phyloP scores from a whole-genome alignment of 2,113 vertebrate species.

The Ophthalmolycus amberensis region DNA sequence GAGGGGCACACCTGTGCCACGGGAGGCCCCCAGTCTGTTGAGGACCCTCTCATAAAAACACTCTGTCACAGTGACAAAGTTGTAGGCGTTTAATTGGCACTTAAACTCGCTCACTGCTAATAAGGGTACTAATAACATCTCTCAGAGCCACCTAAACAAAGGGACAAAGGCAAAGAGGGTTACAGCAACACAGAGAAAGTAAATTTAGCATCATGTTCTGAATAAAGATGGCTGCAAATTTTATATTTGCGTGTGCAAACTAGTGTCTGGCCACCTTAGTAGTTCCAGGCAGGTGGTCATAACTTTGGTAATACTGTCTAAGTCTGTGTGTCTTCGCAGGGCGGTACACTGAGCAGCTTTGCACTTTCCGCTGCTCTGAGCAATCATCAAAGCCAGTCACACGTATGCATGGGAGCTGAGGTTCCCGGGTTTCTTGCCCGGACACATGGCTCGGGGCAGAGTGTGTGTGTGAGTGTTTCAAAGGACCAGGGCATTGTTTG shows the following conservation, averaged over 20 bases:
- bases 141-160: conserved; percentile 56
- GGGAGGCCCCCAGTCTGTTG: conserved; percentile 50
- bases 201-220: conserved; percentile 17
- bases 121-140: conserved; percentile 59
- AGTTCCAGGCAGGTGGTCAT: conserved; percentile 49
- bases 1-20: conserved; percentile 75
- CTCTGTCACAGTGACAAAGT: conserved; percentile 63
- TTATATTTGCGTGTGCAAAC: conserved; percentile 8
- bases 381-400: conserved; percentile 82
- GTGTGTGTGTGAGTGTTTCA: conserved; percentile 41
- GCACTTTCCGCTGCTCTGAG: conserved; percentile 78
- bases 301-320: conserved; percentile 58
- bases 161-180: conserved; percentile 37
- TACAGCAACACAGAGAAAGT: conserved; percentile 28
- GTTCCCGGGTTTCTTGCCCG: conserved; percentile 63
- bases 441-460: conserved; percentile 31
- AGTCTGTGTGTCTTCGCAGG: conserved; percentile 70
- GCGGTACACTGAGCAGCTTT: conserved; percentile 78
- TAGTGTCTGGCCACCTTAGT: conserved; percentile 41
- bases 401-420: conserved; percentile 70
- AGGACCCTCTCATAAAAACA: conserved; percentile 65
- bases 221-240: conserved; percentile 1
- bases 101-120: conserved; percentile 55
- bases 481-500: conserved; percentile 58
- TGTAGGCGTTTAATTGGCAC: conserved; percentile 73